Evolutionary conservation across 53 echinoderm and acorn worm species (phyloP).

Genomic region (Paelopatides confundens): DNA sequence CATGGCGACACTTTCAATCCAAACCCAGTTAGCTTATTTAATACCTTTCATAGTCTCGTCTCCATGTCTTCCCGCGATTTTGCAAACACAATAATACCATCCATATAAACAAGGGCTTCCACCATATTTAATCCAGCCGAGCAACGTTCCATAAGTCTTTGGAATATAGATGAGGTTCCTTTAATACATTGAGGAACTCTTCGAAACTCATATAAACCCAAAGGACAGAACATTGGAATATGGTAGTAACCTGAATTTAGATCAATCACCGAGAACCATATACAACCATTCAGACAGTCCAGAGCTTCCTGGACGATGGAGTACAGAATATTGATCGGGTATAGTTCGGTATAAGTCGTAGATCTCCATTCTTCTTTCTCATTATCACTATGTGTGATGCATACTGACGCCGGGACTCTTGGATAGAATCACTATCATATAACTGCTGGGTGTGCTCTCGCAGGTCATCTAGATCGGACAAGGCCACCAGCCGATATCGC

Average conservation of each 20-base stretch:
- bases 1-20: too few relatives aligned
- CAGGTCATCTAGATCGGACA: constrained; percentile 61
- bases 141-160: constrained; percentile 71
- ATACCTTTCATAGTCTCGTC: constrained; percentile 47
- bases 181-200: constrained; percentile 70
- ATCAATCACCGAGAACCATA: constrained; percentile 70
- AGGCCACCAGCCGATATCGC: constrained; percentile 63
- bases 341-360: constrained; percentile 53
- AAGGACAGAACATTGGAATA: constrained; percentile 61
- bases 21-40: constrained; percentile 43
- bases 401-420: constrained; percentile 53
- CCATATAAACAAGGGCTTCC: constrained; percentile 71
- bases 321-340: constrained; percentile 69
- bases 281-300: constrained; percentile 40
- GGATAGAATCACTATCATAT: constrained; percentile 53
- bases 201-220: constrained; percentile 70
- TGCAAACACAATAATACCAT: constrained; percentile 68
- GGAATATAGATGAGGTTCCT: constrained; percentile 68
- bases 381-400: constrained; percentile 64
- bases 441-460: constrained; percentile 60
- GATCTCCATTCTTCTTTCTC: constrained; percentile 55
- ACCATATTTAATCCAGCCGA: constrained; percentile 61
- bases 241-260: constrained; percentile 77
- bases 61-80: constrained; percentile 62
- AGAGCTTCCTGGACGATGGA: constrained; percentile 62